Evolutionary conservation across 1,140 invertebrate genomes (phyloP), one percentile per base, ranked within the genome.

Genomic region (Drosophila leontia): DNA sequence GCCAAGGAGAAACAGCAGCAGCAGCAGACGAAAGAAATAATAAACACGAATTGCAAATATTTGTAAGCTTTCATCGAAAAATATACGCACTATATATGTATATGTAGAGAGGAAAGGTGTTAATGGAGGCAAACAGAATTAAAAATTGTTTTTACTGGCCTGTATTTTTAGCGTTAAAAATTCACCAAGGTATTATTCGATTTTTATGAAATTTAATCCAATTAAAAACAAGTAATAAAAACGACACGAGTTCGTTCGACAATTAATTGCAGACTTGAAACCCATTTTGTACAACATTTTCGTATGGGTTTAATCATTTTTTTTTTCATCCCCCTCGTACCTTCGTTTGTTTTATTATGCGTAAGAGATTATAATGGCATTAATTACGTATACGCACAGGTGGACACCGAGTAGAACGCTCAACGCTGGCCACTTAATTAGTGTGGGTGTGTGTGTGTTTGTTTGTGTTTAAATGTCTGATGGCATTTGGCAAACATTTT

Each of bases 321-420:
- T 35, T 29, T 3, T 23, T 23, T 23, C 23, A 23, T 2, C 23
- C 6, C 5, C 4, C 15, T 44, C 7, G 1, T 7, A 23, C 23
- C 23, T 23, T 2, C 56, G 50, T 81, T 86, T 86, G 68, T 80
- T 71, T 88, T 78, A 85, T 90, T 90, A 85, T 90, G 84, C 86
- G 81, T 81, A 88, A 91, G 78, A 81, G 84, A 88, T 88, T 88
- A 88, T 90, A 88, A 85, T 85, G 85, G 63, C 81, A 88, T 88
- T 88, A 88, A 88, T 88, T 88, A 85, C 84, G 85, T 85, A 90
- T 90, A 88, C 85, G 85, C 78, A 79, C 83, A 84, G 83, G 83
- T 84, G 80, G 62, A 80, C 80, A 51, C 35, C 55, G 26, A 29
- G 50, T 32, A 65, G 26, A 51, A 64, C 35, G 3, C n/a, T 26